A percentile compares a stretch with the other conserved stretches of the same genome.
These are phyloP conservation scores for Turdus rufiventris DNA, from an alignment of 2,113 vertebrate genomes.

Conservation along the genomic window DNA sequence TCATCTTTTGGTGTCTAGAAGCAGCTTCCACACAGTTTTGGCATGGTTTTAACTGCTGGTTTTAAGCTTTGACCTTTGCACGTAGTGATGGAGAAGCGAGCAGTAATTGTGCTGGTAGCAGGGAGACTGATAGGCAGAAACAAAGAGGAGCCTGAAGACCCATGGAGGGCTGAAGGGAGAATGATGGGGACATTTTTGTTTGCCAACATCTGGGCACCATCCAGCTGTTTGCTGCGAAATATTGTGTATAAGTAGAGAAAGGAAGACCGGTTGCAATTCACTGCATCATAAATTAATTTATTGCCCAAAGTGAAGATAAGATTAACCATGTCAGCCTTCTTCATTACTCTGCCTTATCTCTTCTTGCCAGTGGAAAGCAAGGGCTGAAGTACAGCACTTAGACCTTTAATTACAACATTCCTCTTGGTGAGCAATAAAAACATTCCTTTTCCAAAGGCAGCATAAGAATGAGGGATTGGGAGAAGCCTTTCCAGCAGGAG, in stretches of 20 bases:
- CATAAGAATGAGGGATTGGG: not conserved
- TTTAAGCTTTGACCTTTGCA: not conserved
- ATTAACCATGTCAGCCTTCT: not conserved
- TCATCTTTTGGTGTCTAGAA: not conserved
- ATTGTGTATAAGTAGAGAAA: not conserved
- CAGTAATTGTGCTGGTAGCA: not conserved
- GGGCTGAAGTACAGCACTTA: not conserved
- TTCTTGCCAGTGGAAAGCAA: not conserved
- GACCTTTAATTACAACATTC: not conserved
- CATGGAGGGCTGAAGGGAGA: not conserved
- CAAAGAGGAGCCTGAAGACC: not conserved
- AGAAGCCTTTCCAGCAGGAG: not conserved
- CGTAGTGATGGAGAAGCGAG: not conserved
- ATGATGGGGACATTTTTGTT: accelerated
- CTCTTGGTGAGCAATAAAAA: not conserved
- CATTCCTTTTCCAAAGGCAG: not conserved
- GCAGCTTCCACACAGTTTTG: not conserved
- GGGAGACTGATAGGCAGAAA: not conserved
- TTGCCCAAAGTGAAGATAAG: not conserved
- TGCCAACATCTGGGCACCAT: not conserved
- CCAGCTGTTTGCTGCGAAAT: not conserved
- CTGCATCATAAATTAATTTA: not conserved
- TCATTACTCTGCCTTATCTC: not conserved
- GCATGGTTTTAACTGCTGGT: not conserved
- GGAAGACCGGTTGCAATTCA: not conserved